Evolutionary conservation across 2,888 invertebrate species (phyloP).

Genomic region (Taphrorychus bicolor): DNA sequence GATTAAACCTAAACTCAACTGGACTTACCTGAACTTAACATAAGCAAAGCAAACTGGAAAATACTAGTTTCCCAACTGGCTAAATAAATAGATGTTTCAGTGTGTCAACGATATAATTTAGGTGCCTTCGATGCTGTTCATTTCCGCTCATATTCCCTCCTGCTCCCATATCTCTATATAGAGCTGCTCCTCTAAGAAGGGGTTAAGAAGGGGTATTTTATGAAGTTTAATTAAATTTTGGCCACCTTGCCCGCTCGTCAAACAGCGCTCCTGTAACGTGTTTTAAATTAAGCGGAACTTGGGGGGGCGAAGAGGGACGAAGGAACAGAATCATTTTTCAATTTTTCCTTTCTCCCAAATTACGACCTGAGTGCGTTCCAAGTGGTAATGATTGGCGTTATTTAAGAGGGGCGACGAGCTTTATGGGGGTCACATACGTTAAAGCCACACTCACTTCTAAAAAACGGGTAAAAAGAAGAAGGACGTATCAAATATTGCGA

Average conservation of each 20-base stretch:
- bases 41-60: no score
- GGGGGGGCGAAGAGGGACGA: no score
- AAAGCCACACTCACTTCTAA: no score
- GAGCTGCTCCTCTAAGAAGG: no score
- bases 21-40: no score
- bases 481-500: background rate
- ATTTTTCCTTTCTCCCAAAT: slow-evolving; percentile 11
- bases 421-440: background rate
- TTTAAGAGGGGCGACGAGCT: background rate
- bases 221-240: slow-evolving; percentile 32
- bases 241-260: slow-evolving; percentile 30
- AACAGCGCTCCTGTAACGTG: slow-evolving; percentile 30
- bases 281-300: slow-evolving; percentile 41
- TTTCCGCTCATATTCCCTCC: no score
- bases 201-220: slow-evolving; percentile 35
- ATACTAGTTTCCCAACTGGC: no score
- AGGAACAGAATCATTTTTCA: slow-evolving; percentile 21
- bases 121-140: no score
- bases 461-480: background rate
- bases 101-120: no score
- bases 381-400: background rate
- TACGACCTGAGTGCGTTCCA: background rate
- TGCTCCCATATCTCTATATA: no score
- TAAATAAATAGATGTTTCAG: no score
- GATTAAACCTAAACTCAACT: no score